These are phyloP conservation scores for Aphelenchoides bicaudatus DNA, from an alignment of 2,888 invertebrate genomes.

Conservation along the genomic window DNA sequence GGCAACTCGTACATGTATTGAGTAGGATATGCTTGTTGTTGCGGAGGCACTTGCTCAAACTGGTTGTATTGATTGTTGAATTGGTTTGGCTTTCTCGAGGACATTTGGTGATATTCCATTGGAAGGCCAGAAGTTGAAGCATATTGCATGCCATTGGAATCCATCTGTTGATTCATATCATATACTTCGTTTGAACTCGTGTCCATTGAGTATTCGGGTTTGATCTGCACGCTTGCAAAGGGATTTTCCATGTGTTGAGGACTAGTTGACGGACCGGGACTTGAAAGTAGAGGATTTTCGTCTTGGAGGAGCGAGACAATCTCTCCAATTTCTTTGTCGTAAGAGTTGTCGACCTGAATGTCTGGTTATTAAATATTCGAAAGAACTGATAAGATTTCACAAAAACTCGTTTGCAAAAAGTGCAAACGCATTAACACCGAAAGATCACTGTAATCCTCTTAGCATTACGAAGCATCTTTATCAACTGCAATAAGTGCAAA, in stretches of 20 bases:
- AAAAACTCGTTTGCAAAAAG: too few species aligned
- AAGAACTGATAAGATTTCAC: too few species aligned
- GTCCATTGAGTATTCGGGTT: not conserved
- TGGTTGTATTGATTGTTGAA: slow-evolving; percentile 13
- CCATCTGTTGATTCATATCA: slow-evolving; percentile 1
- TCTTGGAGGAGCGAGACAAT: slow-evolving; percentile 42
- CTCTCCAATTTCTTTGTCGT: slow-evolving; percentile 34
- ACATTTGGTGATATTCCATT: slow-evolving; percentile 25
- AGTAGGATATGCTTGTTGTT: not conserved
- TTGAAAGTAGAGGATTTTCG: slow-evolving; percentile 9
- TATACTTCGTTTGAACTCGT: not conserved
- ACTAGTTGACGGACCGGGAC: slow-evolving; percentile 4
- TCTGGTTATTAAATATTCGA: not conserved
- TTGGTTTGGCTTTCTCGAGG: slow-evolving; percentile 7
- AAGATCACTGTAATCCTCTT: too few species aligned
- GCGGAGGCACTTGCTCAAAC: slow-evolving; percentile 1
- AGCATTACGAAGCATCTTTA: too few species aligned
- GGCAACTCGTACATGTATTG: not conserved
- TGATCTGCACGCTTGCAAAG: not conserved
- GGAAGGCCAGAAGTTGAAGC: too few species aligned
- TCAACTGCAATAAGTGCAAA: too few species aligned
- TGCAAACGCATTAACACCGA: too few species aligned
- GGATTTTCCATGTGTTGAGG: not conserved
- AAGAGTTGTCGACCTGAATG: not conserved
- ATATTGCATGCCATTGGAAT: too few species aligned